phyloP scores from a whole-genome alignment of 2,888 invertebrate genomes.

The Ctena decussata region DNA sequence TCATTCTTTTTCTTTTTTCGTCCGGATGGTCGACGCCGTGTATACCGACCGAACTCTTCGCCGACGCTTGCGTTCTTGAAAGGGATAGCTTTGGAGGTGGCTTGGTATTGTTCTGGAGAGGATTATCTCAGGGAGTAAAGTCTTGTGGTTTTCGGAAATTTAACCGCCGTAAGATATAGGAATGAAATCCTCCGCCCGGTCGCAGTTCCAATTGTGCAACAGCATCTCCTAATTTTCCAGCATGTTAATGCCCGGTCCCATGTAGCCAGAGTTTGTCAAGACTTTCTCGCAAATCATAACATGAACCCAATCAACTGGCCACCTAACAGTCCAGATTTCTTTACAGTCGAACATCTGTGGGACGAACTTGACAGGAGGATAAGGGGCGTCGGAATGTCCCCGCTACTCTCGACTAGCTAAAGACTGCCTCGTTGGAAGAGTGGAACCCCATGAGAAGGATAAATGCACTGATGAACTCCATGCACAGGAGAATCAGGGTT shows the following conservation, averaged over 20 bases:
- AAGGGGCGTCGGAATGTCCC: not conserved
- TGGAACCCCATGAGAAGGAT: not conserved
- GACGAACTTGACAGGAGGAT: not conserved
- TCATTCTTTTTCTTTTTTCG: too few species aligned
- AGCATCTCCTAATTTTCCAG: slow-evolving; percentile 26
- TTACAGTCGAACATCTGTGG: not conserved
- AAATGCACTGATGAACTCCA: not conserved
- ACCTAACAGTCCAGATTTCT: slow-evolving; percentile 39
- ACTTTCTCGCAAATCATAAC: slow-evolving; percentile 44
- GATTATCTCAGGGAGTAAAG: not conserved
- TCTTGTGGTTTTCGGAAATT: not conserved
- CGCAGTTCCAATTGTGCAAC: not conserved
- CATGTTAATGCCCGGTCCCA: slow-evolving; percentile 56
- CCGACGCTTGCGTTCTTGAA: slow-evolving; percentile 13
- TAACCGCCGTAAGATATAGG: not conserved
- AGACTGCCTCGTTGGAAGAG: not conserved
- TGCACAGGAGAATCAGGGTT: too few species aligned
- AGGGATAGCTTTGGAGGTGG: slow-evolving; percentile 28
- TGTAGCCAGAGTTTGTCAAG: slow-evolving; percentile 31
- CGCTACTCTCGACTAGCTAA: not conserved
- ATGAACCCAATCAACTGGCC: slow-evolving; percentile 42
- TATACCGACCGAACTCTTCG: not conserved
- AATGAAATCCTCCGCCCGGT: too few species aligned
- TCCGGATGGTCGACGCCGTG: not conserved
- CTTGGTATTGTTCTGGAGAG: slow-evolving; percentile 49